A percentile compares a stretch with the other conserved stretches of the same genome.
Evolutionary conservation across 2,888 invertebrate species (phyloP).

Genomic region (Sarcophaga carnaria): DNA sequence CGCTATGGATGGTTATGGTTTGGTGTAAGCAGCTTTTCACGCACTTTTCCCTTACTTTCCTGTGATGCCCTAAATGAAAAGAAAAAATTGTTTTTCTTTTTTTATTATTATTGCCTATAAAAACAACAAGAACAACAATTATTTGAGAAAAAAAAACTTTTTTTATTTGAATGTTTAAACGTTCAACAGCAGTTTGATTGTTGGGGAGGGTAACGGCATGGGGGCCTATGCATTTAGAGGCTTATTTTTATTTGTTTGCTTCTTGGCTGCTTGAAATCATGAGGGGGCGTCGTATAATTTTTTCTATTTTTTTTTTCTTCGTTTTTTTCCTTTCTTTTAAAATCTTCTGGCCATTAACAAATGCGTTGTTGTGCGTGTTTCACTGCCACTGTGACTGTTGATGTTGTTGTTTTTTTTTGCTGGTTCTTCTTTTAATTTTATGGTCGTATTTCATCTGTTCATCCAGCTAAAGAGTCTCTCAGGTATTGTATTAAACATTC

Average conservation of each 20-base stretch:
- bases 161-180: background rate
- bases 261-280: background rate
- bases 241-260: background rate
- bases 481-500: slow-evolving; percentile 41
- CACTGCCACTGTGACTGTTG: background rate
- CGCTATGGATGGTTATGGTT: no score
- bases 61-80: background rate
- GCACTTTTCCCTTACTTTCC: background rate
- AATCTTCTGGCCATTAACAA: slow-evolving; percentile 58
- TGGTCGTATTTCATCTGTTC: slow-evolving; percentile 7
- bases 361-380: background rate
- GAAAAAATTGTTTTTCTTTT: background rate
- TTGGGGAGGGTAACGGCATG: background rate
- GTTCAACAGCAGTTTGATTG: background rate
- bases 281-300: background rate
- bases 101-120: background rate
- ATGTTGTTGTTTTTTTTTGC: background rate
- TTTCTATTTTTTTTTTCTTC: slow-evolving; percentile 10
- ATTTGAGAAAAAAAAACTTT: background rate
- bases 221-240: background rate
- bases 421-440: background rate
- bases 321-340: slow-evolving; percentile 2
- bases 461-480: slow-evolving; percentile 47
- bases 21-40: background rate
- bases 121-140: background rate